Evolutionary conservation across 2,888 invertebrate species (phyloP).

Genomic region (Neria commutata): DNA sequence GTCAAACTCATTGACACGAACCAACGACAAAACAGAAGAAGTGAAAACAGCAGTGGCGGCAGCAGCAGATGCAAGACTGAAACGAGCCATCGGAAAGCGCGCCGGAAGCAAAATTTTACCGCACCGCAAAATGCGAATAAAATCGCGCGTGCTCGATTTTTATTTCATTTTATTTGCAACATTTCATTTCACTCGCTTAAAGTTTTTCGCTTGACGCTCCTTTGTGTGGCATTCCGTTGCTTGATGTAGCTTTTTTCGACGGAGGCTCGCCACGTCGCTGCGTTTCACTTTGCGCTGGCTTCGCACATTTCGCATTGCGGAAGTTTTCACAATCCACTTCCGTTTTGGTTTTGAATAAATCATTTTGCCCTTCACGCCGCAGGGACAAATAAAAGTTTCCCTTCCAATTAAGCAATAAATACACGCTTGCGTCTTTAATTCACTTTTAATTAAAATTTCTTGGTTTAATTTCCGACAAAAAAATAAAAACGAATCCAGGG

Average conservation of each 20-base stretch:
- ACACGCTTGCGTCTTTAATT: constrained; percentile 3
- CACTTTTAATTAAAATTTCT: background rate
- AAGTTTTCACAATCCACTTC: background rate
- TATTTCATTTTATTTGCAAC: too few relatives aligned
- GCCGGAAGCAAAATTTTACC: too few relatives aligned
- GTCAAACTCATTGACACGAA: too few relatives aligned
- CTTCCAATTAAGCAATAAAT: constrained; percentile 16
- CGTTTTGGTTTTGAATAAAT: constrained; percentile 7
- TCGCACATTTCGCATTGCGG: background rate
- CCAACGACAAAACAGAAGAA: too few relatives aligned
- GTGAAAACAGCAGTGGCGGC: too few relatives aligned
- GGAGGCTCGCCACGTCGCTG: background rate
- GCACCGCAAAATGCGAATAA: too few relatives aligned
- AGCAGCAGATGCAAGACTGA: too few relatives aligned
- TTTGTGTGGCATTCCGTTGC: background rate
- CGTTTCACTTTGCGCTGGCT: too few relatives aligned
- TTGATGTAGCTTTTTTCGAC: background rate
- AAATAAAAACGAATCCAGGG: background rate
- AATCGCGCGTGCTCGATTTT: too few relatives aligned
- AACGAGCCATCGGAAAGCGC: too few relatives aligned
- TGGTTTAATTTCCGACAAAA: too few relatives aligned
- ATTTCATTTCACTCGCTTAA: too few relatives aligned
- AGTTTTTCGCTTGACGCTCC: background rate
- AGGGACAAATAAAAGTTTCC: background rate
- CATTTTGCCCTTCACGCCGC: background rate